Conservation (phyloP, 92 coral and sea anemone genomes). For the Heteractis magnifica region DNA sequence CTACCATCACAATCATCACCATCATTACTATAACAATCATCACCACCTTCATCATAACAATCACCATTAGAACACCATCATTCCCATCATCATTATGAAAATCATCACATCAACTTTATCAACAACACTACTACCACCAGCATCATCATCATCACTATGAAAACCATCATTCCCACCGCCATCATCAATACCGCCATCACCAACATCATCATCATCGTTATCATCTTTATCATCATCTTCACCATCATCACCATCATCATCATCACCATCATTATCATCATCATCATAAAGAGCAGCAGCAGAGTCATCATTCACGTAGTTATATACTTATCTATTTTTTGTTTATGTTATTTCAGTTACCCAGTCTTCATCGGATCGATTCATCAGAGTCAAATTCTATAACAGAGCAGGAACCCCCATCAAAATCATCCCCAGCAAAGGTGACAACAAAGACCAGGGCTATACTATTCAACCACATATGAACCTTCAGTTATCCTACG, state of each 20-base stretch:
- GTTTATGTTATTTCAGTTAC: constrained; percentile 41
- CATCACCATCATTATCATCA: not conserved
- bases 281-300: not conserved
- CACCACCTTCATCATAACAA: not conserved
- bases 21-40: not conserved
- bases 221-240: not conserved
- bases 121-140: no score
- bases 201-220: not conserved
- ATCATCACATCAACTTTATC: no score
- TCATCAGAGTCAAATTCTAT: constrained; percentile 90
- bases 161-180: no score
- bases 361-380: constrained; percentile 85
- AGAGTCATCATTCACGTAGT: not conserved
- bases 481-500: constrained; percentile 88
- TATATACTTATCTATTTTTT: not conserved
- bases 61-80: not conserved
- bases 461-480: constrained; percentile 92
- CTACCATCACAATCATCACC: no score
- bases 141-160: no score
- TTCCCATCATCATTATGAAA: no score
- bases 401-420: constrained; percentile 89
- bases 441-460: constrained; percentile 86
- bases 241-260: no score
- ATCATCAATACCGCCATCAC: not conserved
- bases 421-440: constrained; percentile 86